Conservation (phyloP, 1,140 invertebrate genomes). For the Tetramorium parvispinum region DNA sequence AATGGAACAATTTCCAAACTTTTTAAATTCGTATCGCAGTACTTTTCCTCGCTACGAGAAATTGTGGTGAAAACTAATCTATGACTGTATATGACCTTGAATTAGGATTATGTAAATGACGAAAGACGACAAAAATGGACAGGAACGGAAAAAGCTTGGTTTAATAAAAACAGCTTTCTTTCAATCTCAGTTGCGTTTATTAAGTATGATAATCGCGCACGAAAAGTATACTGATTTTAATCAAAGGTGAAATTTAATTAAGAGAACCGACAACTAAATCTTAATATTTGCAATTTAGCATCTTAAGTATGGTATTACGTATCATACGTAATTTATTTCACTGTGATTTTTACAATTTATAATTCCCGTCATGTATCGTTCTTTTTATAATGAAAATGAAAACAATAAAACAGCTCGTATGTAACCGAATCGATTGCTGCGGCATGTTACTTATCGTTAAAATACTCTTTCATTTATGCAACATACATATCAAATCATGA, state of each 20-base stretch:
- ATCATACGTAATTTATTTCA: not conserved
- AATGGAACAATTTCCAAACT: not conserved
- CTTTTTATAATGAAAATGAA: not conserved
- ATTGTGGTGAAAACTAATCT: not conserved
- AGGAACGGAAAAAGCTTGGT: not conserved
- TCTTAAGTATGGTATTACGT: not conserved
- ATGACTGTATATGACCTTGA: not conserved
- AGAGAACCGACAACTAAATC: not conserved
- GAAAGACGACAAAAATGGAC: not conserved
- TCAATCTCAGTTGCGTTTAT: slow-evolving; percentile 18
- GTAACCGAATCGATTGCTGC: not conserved
- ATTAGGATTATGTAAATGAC: not conserved
- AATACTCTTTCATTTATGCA: slow-evolving; percentile 24
- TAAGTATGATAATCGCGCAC: slow-evolving; percentile 28
- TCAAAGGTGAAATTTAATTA: not conserved
- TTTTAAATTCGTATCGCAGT: not conserved
- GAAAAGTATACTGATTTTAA: not conserved
- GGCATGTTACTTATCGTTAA: slow-evolving; percentile 21
- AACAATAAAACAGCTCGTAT: not conserved
- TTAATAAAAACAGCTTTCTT: not conserved
- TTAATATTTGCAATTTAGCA: not conserved
- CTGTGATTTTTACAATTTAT: not conserved
- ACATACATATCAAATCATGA: not conserved
- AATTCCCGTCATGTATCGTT: not conserved
- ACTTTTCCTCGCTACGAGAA: not conserved